Base-by-base conservation (phyloP, 2,113 vertebrate species). In the Trochalopteron elliotii region DNA sequence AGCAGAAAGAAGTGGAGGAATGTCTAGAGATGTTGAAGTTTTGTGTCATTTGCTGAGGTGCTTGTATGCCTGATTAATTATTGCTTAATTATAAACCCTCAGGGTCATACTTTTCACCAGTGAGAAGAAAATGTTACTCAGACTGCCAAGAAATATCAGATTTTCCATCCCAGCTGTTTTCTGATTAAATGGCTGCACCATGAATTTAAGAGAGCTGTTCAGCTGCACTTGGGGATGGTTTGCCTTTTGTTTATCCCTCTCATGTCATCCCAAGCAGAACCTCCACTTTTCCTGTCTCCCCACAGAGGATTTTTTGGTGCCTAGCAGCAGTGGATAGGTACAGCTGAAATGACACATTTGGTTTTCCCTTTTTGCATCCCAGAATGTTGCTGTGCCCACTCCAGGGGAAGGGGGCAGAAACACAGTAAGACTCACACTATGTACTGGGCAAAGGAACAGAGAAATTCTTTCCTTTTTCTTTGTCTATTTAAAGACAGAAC, bases 81-180 rank as follows among this genome's bases (percentile, higher is more conserved):
- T 87, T 94, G 87, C 93, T 91, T 94, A 97, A 96, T 97, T 97
- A 94, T 49, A 94, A 95, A 87, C 83, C 85, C 92, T 71, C 1
- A 27, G 90, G 93, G 84, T 87, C 79, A n/a, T 55, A 33, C 70
- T 90, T 97, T 84, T 96, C 92, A 89, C 84, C 69, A 89, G 85
- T 27, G 80, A 93, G 93, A 87, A 91, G 90, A 89, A 92, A 95
- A 92, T 37, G 23, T 91, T 90, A 15, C 2, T 0, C 67, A 53
- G 52, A 10, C 64, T 96, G 96, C 93, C 95, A 97, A 82, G 85
- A 96, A 96, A 83, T 47, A 93, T 96, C 93, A 97, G 45, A 88
- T 91, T 97, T 96, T 96, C 97, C 93, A 94, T 92, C 72, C 85
- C 90, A 95, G 85, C 83, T 96, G 94, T 84, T 93, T 90, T 93